phyloP scores from a whole-genome alignment of 2,797 vertebrate species.

The Acipenser oxyrinchus region DNA sequence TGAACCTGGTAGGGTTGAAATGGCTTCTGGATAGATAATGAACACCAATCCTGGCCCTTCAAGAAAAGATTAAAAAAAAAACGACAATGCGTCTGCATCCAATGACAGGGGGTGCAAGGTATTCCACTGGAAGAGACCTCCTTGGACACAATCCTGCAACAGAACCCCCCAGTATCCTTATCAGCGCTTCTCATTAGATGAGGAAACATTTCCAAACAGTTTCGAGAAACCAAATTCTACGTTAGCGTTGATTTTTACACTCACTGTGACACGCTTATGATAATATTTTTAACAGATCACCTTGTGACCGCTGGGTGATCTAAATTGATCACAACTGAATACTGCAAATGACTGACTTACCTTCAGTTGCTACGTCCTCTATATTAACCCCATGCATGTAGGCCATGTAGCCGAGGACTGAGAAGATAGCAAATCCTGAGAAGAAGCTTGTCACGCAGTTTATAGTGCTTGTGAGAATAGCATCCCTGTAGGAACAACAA shows the following conservation, averaged over 20 bases:
- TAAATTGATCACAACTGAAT: too few relatives aligned
- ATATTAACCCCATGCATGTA: slow-evolving; percentile 78
- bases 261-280: neutral
- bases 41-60: slow-evolving; percentile 78
- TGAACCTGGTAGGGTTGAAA: slow-evolving; percentile 78
- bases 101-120: neutral
- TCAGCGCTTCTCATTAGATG: neutral
- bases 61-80: slow-evolving; percentile 7
- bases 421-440: slow-evolving; percentile 85
- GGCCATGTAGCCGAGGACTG: slow-evolving; percentile 84
- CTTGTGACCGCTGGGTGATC: neutral
- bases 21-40: slow-evolving; percentile 78
- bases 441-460: slow-evolving; percentile 84
- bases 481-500: slow-evolving; percentile 58
- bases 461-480: slow-evolving; percentile 76
- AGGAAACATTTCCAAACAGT: neutral
- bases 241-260: neutral
- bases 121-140: too few relatives aligned
- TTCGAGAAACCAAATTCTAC: neutral
- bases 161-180: too few relatives aligned
- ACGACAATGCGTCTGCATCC: neutral
- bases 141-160: too few relatives aligned
- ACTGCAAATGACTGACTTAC: slow-evolving; percentile 35
- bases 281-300: neutral
- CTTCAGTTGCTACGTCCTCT: slow-evolving; percentile 81